Evolutionary conservation across 2,797 vertebrate genomes (phyloP).

Genomic region (Helicolenus hilgendorfi): DNA sequence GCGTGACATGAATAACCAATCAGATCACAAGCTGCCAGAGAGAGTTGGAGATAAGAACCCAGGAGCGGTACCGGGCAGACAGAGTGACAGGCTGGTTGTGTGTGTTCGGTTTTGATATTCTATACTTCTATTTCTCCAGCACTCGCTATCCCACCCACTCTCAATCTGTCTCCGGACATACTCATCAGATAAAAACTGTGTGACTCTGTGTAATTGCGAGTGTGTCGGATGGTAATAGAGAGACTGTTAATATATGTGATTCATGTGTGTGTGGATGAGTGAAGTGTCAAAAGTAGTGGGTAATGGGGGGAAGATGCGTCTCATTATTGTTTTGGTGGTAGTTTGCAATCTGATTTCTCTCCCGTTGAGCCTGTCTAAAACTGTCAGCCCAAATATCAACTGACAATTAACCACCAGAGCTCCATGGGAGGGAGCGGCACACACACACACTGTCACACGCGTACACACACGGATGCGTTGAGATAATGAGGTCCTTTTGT

Average conservation of each 20-base stretch:
- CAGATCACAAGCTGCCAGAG: conserved; percentile 75
- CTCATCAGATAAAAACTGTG: conserved; percentile 52
- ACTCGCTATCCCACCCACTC: conserved; percentile 44
- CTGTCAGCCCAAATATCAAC: conserved; percentile 85
- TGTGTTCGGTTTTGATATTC: conserved; percentile 36
- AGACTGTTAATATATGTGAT: conserved; percentile 23
- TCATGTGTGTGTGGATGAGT: conserved; percentile 26
- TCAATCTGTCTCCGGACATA: conserved; percentile 44
- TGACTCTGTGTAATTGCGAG: conserved; percentile 5
- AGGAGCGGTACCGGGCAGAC: conserved; percentile 48
- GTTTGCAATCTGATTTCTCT: conserved; percentile 79
- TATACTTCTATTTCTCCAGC: conserved; percentile 38
- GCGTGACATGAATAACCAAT: conserved; percentile 88
- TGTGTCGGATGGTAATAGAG: conserved; percentile 36
- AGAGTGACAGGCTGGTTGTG: conserved; percentile 43
- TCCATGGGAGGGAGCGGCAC: conserved; percentile 43
- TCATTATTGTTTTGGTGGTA: conserved; percentile 78
- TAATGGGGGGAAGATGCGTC: conserved; percentile 76
- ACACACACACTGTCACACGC: conserved; percentile 24
- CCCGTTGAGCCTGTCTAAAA: conserved; percentile 72
- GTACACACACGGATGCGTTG: conserved; percentile 50
- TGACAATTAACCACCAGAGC: conserved; percentile 83
- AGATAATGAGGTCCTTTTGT: conserved; percentile 89
- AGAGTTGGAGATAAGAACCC: conserved; percentile 77
- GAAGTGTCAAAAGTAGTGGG: conserved; percentile 69